These are phyloP conservation scores for Chelonus formosanus DNA, from an alignment of 2,888 invertebrate genomes.

Conservation along the genomic window DNA sequence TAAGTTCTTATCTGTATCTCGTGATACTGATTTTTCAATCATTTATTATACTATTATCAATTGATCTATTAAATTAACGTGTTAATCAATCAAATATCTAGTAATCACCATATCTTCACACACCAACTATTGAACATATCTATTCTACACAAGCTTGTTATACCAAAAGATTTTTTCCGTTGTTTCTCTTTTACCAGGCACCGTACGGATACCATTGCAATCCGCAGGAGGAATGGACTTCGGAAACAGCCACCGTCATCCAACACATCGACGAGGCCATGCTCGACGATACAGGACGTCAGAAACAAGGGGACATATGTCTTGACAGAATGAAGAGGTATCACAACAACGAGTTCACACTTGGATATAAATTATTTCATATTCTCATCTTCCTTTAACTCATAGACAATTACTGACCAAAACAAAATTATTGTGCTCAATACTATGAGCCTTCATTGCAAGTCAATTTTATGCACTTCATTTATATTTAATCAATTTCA, in stretches of 20 bases:
- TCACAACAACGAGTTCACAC: conserved; percentile 49
- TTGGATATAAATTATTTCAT: not conserved
- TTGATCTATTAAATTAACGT: too few relatives aligned
- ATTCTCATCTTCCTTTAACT: conserved; percentile 2
- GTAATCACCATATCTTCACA: too few relatives aligned
- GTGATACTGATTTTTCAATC: too few relatives aligned
- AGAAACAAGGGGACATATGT: conserved; percentile 49
- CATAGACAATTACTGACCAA: too few relatives aligned
- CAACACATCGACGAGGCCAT: conserved; percentile 47
- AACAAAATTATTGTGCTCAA: not conserved
- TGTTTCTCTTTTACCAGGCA: conserved; percentile 57
- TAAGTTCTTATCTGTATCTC: too few relatives aligned
- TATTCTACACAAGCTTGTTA: not conserved
- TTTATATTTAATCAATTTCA: too few relatives aligned
- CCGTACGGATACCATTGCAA: conserved; percentile 61
- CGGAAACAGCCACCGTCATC: conserved; percentile 46
- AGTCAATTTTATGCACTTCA: too few relatives aligned
- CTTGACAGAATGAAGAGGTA: conserved; percentile 56
- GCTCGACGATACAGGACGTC: conserved; percentile 50
- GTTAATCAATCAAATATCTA: too few relatives aligned
- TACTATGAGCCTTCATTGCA: too few relatives aligned
- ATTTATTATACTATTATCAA: too few relatives aligned
- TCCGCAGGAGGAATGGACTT: conserved; percentile 45
- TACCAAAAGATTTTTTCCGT: conserved; percentile 4
- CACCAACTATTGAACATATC: too few relatives aligned